These are phyloP conservation scores for Smittia aterrima DNA, from an alignment of 2,888 invertebrate species.

Conservation along the genomic window DNA sequence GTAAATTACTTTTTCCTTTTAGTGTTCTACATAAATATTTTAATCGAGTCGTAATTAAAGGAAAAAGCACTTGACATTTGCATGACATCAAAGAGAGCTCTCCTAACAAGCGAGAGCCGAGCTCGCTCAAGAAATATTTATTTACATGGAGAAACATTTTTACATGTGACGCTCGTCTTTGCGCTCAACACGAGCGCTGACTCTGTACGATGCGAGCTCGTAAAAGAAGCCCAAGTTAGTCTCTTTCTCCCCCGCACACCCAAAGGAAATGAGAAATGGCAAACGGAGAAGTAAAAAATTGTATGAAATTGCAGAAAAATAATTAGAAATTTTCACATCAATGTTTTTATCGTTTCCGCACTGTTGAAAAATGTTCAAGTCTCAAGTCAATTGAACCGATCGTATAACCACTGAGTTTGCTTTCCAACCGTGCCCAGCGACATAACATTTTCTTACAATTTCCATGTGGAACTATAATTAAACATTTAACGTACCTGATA, in stretches of 20 bases:
- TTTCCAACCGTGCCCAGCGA: too few species aligned
- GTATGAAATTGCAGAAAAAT: neutral
- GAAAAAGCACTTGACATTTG: conserved; percentile 33
- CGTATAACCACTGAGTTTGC: too few species aligned
- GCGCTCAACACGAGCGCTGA: too few species aligned
- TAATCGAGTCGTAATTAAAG: conserved; percentile 32
- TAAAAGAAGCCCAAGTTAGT: too few species aligned
- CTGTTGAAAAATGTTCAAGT: too few species aligned
- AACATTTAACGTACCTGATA: conserved; percentile 62
- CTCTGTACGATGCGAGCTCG: too few species aligned
- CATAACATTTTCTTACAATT: too few species aligned
- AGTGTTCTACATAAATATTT: conserved; percentile 5
- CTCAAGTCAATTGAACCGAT: too few species aligned
- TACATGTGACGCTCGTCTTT: neutral
- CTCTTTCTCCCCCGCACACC: neutral
- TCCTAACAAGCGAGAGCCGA: neutral
- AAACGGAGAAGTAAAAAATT: neutral
- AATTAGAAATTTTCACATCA: neutral
- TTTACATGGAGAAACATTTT: neutral
- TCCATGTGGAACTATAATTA: neutral
- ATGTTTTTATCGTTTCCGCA: neutral
- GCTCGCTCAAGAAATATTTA: neutral
- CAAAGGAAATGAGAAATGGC: neutral
- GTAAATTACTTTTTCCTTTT: neutral
- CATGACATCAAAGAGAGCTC: conserved; percentile 23